These are phyloP conservation scores for Plutomurus gul DNA, from an alignment of 1,140 invertebrate genomes.

Conservation along the genomic window DNA sequence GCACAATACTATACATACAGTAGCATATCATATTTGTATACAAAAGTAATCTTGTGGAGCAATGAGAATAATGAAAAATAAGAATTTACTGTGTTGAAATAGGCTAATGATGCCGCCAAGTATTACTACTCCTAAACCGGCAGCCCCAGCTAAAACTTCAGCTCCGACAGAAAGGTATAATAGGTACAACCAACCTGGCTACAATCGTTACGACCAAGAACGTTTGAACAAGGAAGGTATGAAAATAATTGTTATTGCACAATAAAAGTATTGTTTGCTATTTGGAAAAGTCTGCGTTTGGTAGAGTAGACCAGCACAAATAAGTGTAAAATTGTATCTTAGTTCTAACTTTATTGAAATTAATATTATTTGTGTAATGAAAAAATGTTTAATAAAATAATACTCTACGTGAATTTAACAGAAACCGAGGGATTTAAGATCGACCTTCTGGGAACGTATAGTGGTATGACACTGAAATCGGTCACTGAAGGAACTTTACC, in stretches of 20 bases:
- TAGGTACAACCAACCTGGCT: conserved; percentile 71
- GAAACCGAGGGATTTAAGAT: conserved; percentile 98
- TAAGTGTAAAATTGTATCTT: too few species aligned
- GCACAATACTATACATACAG: too few species aligned
- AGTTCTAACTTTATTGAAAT: background rate
- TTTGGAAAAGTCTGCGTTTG: background rate
- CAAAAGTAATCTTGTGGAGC: too few species aligned
- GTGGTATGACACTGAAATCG: conserved; percentile 95
- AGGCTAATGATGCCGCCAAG: conserved; percentile 32
- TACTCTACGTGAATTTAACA: conserved; percentile 57
- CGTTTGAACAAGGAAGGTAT: conserved; percentile 69
- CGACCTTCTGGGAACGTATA: conserved; percentile 96
- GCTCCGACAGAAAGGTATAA: conserved; percentile 70
- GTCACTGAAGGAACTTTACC: conserved; percentile 85
- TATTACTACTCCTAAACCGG: conserved; percentile 61
- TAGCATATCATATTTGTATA: too few species aligned
- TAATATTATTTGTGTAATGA: too few species aligned
- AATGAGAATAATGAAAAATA: too few species aligned
- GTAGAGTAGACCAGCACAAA: too few species aligned
- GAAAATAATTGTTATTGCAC: background rate
- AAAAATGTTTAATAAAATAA: too few species aligned
- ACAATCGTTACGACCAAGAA: conserved; percentile 99
- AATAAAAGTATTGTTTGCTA: background rate
- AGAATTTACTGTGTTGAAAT: too few species aligned
- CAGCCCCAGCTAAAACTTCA: conserved; percentile 68